These are phyloP conservation scores for Pocillopora grandis DNA, from an alignment of 92 coral and sea anemone species.

Conservation along the genomic window DNA sequence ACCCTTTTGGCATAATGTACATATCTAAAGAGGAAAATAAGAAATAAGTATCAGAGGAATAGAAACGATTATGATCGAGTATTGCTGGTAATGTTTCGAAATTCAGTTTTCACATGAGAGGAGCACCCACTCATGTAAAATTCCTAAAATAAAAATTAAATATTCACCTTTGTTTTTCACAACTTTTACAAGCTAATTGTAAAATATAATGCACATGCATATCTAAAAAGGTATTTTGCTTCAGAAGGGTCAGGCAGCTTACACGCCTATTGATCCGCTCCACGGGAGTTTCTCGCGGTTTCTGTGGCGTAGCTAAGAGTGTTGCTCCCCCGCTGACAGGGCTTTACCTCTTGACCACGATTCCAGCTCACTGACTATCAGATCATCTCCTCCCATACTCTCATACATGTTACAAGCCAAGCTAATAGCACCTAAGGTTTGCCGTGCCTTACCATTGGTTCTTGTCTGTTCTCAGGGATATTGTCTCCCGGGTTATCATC, in stretches of 20 bases:
- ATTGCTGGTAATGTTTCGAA: slow-evolving; percentile 7
- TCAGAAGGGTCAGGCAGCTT: not conserved
- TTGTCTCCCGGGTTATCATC: not conserved
- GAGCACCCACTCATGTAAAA: slow-evolving; percentile 30
- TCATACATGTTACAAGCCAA: slow-evolving; percentile 9
- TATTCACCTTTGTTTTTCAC: not conserved
- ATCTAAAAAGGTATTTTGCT: not conserved
- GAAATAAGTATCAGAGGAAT: not conserved
- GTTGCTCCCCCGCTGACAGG: not conserved
- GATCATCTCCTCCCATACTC: not conserved
- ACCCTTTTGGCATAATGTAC: not conserved
- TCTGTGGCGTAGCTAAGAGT: not conserved
- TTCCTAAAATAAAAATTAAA: not conserved
- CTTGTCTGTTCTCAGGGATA: slow-evolving; percentile 4
- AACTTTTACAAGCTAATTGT: not conserved
- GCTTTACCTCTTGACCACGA: not conserved
- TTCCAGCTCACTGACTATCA: not conserved
- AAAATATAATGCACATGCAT: not conserved
- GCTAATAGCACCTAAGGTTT: slow-evolving; percentile 2
- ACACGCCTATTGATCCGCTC: not conserved
- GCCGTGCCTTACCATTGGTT: slow-evolving; percentile 15
- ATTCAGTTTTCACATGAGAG: not conserved
- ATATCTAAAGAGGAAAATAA: not conserved
- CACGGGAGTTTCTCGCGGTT: not conserved
- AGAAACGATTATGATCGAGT: not conserved